phyloP scores from a whole-genome alignment of 2,888 invertebrate genomes.

The Ochropleura leucogaster region DNA sequence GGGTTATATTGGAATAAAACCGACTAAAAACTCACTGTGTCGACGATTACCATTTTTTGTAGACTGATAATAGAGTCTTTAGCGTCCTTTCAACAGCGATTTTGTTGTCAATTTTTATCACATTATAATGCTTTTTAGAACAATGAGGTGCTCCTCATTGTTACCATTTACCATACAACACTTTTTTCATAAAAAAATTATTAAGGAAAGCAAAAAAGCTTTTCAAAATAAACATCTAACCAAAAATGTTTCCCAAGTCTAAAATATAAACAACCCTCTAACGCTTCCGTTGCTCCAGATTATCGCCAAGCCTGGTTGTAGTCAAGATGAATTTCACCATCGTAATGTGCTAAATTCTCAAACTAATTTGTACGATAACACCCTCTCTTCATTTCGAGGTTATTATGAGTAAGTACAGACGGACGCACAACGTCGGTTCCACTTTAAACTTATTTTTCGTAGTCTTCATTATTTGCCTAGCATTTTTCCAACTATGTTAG shows the following conservation, averaged over 20 bases:
- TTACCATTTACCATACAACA: too few relatives aligned
- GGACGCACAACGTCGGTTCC: not conserved
- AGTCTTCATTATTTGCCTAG: not conserved
- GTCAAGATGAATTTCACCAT: slow-evolving; percentile 46
- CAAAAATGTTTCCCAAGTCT: slow-evolving; percentile 16
- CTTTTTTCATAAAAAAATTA: not conserved
- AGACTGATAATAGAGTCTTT: too few relatives aligned
- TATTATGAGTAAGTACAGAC: slow-evolving; percentile 13
- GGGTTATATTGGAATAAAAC: too few relatives aligned
- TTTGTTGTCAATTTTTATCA: not conserved
- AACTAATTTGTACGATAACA: slow-evolving; percentile 63
- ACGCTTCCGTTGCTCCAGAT: slow-evolving; percentile 32
- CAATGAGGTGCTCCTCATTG: not conserved
- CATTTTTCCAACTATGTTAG: not conserved
- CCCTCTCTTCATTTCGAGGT: slow-evolving; percentile 35
- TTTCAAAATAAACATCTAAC: not conserved
- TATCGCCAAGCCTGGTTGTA: slow-evolving; percentile 23
- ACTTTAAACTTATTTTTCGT: not conserved
- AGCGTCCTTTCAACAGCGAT: not conserved
- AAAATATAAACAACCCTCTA: slow-evolving; percentile 29
- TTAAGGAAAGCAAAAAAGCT: not conserved
- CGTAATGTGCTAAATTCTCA: slow-evolving; percentile 51
- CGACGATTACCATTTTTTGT: too few relatives aligned
- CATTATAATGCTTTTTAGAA: not conserved
- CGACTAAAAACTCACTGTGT: too few relatives aligned